Evolutionary conservation across 2,113 vertebrate genomes (phyloP), one percentile per base, ranked within the genome.

Genomic region (Gambusia affinis): DNA sequence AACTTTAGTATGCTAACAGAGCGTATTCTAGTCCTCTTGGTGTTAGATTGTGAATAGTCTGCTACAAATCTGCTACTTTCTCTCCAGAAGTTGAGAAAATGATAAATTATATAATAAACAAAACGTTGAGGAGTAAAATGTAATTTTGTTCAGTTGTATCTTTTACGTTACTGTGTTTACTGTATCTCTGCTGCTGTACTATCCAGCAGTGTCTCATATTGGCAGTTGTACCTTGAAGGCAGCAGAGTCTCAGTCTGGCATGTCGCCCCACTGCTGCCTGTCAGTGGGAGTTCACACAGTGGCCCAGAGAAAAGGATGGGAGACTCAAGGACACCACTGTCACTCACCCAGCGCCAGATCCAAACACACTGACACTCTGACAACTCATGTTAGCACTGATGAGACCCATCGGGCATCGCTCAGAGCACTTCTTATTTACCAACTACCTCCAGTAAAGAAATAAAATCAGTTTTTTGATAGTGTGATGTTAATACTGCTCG

Each of bases 301-400:
- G 33, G 28, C 33, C 67, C 74, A 19, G 27, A 75, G 44, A 60
- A 60, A 73, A 66, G 72, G 57, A 79, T 42, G 62, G 15, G 28
- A n/a, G 66, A 70, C 69, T 76, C 64, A 77, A 84, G 86, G 86
- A 85, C 74, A 44, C 54, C 12, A 64, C 35, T 78, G 57, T 74
- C 73, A 67, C 71, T 74, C 76, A 60, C 22, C 35, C 63, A 33
- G 28, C 67, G 79, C 60, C 60, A 33, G 31, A 75, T 37, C 64
- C 3, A 78, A 68, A 71, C 73, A 64, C 79, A 73, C 54, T 15
- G 37, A 66, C 74, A 64, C 74, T 11, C 76, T 68, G 78, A 80
- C 78, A 78, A 30, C 70, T 44, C 1, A 17, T 47, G 75, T 67
- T 64, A 73, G 64, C 70, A 44, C 70, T 81, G 74, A 80, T 51